Base-by-base conservation (phyloP, 2,888 invertebrate species). In the Adineta ricciae region DNA sequence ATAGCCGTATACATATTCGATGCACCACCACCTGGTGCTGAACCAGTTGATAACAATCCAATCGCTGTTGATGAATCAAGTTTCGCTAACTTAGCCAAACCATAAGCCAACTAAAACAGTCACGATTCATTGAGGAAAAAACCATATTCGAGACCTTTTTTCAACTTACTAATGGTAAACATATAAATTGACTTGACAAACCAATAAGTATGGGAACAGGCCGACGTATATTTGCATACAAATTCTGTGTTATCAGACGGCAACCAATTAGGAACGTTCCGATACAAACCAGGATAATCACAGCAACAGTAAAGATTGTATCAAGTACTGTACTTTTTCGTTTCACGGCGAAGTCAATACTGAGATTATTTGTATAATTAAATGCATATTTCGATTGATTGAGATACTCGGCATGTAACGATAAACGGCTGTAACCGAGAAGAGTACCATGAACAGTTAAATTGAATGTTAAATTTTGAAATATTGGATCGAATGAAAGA, bases 1-100 rank as follows among this genome's bases (percentile, higher is more conserved):
- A 97, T 93, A 87, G 95, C 93, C 0, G 96, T 94, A 96, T 97
- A 98, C 88, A 97, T 95, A 90, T 98, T 98, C 83, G 96, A 96
- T 41, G 96, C 96, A 0, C 97, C 97, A 0, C 98, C 92, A 16
- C 91, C 92, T 24, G 92, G 92, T 84, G 90, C 89, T 86, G 91
- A 90, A 0, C 91, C 91, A 16, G 90, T 88, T 7, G 91, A 89
- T 86, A 92, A 91, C 50, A 91, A 88, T 5, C 92, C 92, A 64
- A 92, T 88, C 7, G 90, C 88, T 83, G 89, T 87, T 4, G 88
- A 88, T 49, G 87, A 87, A 9, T 87, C 87, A 27, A 88, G 85
- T 9, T 86, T 87, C 4, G 89, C 86, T 24, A 87, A 16, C 83
- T 88, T 88, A 21, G 88, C 88, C 27, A 89, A 85, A 11, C 86